A percentile compares a stretch with the other conserved stretches of the same genome.
These are phyloP conservation scores for Gobio occitaniae DNA, from an alignment of 2,797 vertebrate genomes.

Conservation along the genomic window DNA sequence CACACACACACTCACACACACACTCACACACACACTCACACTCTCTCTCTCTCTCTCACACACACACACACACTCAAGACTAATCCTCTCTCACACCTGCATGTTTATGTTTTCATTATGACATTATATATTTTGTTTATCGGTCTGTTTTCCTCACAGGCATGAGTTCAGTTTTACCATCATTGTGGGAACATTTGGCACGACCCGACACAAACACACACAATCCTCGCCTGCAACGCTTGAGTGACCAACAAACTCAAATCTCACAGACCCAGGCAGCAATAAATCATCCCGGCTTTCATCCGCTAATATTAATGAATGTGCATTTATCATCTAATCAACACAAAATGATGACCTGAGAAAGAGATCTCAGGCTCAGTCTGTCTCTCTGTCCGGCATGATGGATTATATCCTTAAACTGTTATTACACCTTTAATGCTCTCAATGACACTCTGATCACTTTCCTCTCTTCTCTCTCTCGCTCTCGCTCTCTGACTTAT, in stretches of 20 bases:
- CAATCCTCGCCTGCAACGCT: slow-evolving; percentile 73
- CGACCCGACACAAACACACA: slow-evolving; percentile 24
- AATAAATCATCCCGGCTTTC: slow-evolving; percentile 99
- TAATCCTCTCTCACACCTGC: background rate
- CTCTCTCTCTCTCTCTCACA: too few relatives aligned
- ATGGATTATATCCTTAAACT: slow-evolving; percentile 99
- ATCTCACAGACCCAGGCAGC: slow-evolving; percentile 79
- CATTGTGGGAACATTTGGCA: background rate
- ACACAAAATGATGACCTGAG: slow-evolving; percentile 93
- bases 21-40: too few relatives aligned
- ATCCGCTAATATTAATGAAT: slow-evolving; percentile 99
- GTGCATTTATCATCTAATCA: slow-evolving; percentile 99
- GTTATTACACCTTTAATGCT: slow-evolving; percentile 73
- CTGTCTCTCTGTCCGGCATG: slow-evolving; percentile 76
- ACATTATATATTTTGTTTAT: background rate
- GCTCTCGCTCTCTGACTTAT: slow-evolving; percentile 44
- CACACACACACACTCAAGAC: background rate
- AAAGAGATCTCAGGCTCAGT: slow-evolving; percentile 86
- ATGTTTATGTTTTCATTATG: background rate
- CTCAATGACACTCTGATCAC: slow-evolving; percentile 57
- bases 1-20: too few relatives aligned
- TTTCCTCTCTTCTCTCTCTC: background rate
- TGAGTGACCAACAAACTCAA: slow-evolving; percentile 84
- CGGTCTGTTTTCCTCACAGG: background rate
- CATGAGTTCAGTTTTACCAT: background rate